Evolutionary conservation across 2,888 invertebrate species (phyloP).

Genomic region (Herminia tarsipennalis): DNA sequence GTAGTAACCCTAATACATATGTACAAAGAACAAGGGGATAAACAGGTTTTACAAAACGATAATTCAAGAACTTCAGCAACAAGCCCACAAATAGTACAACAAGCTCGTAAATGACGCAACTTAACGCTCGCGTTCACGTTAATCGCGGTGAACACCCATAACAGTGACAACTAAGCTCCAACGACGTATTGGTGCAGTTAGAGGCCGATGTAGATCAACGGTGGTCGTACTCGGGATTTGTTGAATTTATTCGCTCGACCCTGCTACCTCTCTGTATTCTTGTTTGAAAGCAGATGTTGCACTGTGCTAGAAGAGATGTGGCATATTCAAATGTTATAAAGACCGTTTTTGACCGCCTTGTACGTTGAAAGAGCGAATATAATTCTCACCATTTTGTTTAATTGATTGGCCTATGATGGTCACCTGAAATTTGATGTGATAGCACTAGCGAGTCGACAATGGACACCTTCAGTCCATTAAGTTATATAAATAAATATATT

Average conservation of each 20-base stretch:
- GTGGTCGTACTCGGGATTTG: constrained; percentile 70
- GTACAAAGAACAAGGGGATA: not conserved
- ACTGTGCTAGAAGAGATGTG: constrained; percentile 33
- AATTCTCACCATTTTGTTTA: too few species aligned
- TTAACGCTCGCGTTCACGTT: constrained; percentile 41
- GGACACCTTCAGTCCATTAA: too few species aligned
- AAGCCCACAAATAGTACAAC: constrained; percentile 7
- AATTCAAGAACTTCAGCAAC: not conserved
- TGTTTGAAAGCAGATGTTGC: constrained; percentile 17
- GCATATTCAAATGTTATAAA: not conserved
- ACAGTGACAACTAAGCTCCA: constrained; percentile 60
- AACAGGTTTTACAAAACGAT: not conserved
- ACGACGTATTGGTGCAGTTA: constrained; percentile 75
- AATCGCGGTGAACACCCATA: constrained; percentile 51
- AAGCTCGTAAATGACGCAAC: constrained; percentile 36
- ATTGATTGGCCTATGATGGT: too few species aligned
- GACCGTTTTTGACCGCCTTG: too few species aligned
- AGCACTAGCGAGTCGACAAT: too few species aligned
- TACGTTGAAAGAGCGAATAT: too few species aligned
- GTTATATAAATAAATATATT: too few species aligned
- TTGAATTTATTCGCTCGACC: constrained; percentile 70
- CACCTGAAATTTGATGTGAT: too few species aligned
- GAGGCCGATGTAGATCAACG: constrained; percentile 69
- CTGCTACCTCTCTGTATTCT: constrained; percentile 50
- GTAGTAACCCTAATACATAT: too few species aligned